Evolutionary conservation across 2,113 vertebrate species (phyloP).

Genomic region (Vidua macroura): DNA sequence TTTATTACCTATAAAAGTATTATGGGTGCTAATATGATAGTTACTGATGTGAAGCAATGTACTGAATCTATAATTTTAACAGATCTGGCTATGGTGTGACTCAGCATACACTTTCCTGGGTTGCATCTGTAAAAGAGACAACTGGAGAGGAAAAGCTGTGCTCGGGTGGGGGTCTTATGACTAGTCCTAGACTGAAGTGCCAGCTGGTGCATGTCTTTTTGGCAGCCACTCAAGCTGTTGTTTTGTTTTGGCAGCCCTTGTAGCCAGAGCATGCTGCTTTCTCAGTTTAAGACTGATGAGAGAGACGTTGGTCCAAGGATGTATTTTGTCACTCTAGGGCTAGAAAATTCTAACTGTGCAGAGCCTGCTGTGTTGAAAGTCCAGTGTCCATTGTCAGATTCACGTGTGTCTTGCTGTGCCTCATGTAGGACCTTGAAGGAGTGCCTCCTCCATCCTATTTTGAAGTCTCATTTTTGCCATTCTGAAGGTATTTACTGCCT

Average conservation of each 20-base stretch:
- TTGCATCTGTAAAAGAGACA: neutral
- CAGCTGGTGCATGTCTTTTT: constrained; percentile 75
- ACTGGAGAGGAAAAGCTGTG: neutral
- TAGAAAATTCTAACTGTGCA: constrained; percentile 30
- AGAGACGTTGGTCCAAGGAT: constrained; percentile 6
- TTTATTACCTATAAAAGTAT: constrained; percentile 40
- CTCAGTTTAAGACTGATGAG: constrained; percentile 22
- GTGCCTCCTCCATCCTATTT: neutral
- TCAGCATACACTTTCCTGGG: neutral
- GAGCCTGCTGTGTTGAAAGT: neutral
- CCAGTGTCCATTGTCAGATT: neutral
- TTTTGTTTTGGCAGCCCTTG: constrained; percentile 68
- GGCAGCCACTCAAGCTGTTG: constrained; percentile 75
- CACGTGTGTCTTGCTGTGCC: neutral
- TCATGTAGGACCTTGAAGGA: neutral
- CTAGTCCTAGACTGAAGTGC: constrained; percentile 44
- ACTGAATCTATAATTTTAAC: neutral
- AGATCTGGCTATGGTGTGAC: neutral
- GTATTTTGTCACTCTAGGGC: constrained; percentile 26
- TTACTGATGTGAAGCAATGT: neutral
- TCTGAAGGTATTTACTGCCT: neutral
- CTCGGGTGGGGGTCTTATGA: constrained; percentile 4
- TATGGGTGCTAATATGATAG: neutral
- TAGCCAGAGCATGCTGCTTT: constrained; percentile 45
- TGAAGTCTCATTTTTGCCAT: neutral